Evolutionary conservation across 1,140 invertebrate species (phyloP), one percentile per base, ranked within the genome.

Genomic region (Drosophila persimilis): DNA sequence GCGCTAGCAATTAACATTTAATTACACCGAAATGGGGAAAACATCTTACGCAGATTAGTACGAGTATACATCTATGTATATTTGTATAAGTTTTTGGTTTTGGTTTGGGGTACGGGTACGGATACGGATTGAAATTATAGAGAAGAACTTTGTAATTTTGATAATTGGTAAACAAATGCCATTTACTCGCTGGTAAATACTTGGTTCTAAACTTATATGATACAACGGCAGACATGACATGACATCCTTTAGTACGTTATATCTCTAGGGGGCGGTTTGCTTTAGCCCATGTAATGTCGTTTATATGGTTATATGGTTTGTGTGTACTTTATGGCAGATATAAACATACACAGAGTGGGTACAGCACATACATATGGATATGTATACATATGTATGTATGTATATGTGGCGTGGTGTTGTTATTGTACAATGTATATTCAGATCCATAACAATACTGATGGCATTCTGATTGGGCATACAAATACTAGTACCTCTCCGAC

Each of bases 1-100:
- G 77, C 69, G 61, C 58, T 77, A 80, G 73, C 69, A 57, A 71
- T 85, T 71, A 80, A 86, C 81, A 86, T 74, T 86, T 63, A 86
- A 73, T 80, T 77, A 85, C 80, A 86, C 73, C 77, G 61, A 85
- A 80, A 76, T 71, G 63, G 50, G 67, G 51, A 71, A 65, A 85
- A 80, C 70, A 62, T 74, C 52, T 53, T 55, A 75, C 73, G 72
- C 83, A 77, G 60, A 47, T 69, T 59, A 65, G 52, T 48, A 55
- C 54, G 31, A 60, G 46, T 71, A 65, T 61, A 70, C 46, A 71
- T 54, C 51, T 24, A 65, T 58, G 29, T 55, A 48, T 50, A 31
- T 47, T 24, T 52, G 50, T 78, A 43, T 54, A 57, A 26, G 55
- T 52, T 31, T 57, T 60, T 53, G 48, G 35, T 46, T 45, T 57